Base-by-base conservation (phyloP, 1,140 invertebrate species). In the Penaeus japonicus region DNA sequence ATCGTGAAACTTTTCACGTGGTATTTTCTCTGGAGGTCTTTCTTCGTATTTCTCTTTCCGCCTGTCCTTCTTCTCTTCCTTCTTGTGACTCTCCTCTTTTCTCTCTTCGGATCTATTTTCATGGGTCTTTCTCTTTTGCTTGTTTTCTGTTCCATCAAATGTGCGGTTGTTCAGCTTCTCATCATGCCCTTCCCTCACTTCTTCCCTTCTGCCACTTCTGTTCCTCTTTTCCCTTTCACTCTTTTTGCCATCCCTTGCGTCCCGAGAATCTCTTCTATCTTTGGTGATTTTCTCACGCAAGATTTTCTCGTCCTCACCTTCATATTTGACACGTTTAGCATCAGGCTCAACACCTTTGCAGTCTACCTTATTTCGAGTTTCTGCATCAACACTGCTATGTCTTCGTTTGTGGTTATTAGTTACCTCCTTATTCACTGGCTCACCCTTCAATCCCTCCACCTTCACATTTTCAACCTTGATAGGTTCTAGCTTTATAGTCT, bases 201-300 rank as follows among this genome's bases (percentile, higher is more conserved):
- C 91, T 10, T 87, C 91, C 20, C 92, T 90, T 80, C 91, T 93
- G 55, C 92, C 92, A 70, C 92, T 91, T 73, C 91, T 92, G 3
- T 91, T 90, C 57, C 93, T 93, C 53, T 93, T 93, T 15, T 93
- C 92, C 4, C 92, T 92, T 55, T 91, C 91, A 12, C 89, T 89
- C 62, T 84, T 85, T 70, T 88, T 88, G 22, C 22, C 47, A 27
- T 89, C 87, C 30, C 83, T 79, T 17, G 91, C 85, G 85, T 92
- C 20, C 54, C 90, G 90, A 4, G 91, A 92, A 81, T 93, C 92
- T 57, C 92, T 91, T 24, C 90, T 84, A 35, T 91, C 62, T 81
- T 91, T 89, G 35, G 75, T 83, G 30, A 77, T 53, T 83, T 87
- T 90, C 59, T 91, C 91, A 39, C 73, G 81, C 15, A 87, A 32